Base-by-base conservation (phyloP, 1,140 invertebrate genomes). In the Apis florea region DNA sequence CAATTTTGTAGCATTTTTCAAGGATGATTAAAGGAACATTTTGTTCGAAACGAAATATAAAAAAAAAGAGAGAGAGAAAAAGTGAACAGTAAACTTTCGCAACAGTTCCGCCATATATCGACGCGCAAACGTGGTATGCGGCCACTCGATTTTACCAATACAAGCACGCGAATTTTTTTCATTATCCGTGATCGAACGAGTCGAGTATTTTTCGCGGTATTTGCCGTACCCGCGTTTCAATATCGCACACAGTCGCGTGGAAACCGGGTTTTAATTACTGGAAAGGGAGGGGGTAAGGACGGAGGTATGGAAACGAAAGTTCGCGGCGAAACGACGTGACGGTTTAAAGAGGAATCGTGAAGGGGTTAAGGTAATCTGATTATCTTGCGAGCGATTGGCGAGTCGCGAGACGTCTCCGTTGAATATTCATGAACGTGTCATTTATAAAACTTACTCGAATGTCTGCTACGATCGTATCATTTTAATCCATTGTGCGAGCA, bases 361-460 rank as follows among this genome's bases (percentile, higher is more conserved):
- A 47, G 59, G 51, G 76, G 24, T 70, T 51, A 31, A 49, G 51
- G 8, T 61, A 31, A 73, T 79, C 54, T 13, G 56, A 72, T 79
- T 71, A 53, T 24, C 59, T 17, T 31, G 5, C 19, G 12, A 6
- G 19, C 59, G 26, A 73, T 72, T 15, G 47, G 10, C 54, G 12
- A 59, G 21, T 21, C 31, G 70, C 40, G 56, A 3, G 21, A 5
- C 21, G 19, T 31, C 10, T 19, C 24, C 24, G 21, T 13, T 56
- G 59, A 81, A 67, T 75, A 75, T 81, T 80, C 71, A 68, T 64
- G 26, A 11, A 5, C 21, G 17, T 12, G 53, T 31, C 49, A 49
- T 81, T 75, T 68, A 67, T 66, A 56, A 68, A 67, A 68, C 40
- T 74, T 66, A 51, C 66, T 58, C 71, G 47, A 58, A 80, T 19